Base-by-base conservation (phyloP, 2,797 vertebrate species). In the Lepilemur ruficaudatus region DNA sequence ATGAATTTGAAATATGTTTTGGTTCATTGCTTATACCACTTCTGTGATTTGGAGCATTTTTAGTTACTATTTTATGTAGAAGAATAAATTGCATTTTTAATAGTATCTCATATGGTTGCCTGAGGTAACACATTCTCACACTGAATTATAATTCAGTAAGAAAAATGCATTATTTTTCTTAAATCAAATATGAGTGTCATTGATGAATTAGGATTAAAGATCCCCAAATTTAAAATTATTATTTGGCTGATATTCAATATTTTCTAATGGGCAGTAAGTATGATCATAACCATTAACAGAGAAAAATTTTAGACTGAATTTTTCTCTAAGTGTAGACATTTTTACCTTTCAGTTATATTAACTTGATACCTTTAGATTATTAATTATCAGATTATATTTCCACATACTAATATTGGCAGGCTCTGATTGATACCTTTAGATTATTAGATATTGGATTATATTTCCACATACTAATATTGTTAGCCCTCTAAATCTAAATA, bases 81-180 rank as follows among this genome's bases (percentile, higher is more conserved):
- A 96, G 89, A 97, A 97, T 96, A 97, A 96, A 97, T 97, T 96
- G 55, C 89, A 96, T 93, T 97, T 97, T 97, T 93, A 98, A 97
- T 93, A 97, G 83, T 79, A 96, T 97, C 72, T 97, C 87, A 91
- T 97, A 93, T 97, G 83, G 67, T 97, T 97, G 96, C 96, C 93
- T 93, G 93, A 97, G 93, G 96, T 97, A 94, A 97, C 43, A 73
- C 91, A 96, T 95, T 96, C 83, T 89, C 80, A 81, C 61, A 72
- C 7, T 97, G 82, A 91, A 97, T 96, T 96, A 94, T 87, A 97
- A 97, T 96, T 96, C 67, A 92, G 38, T 93, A 89, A 87, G 67
- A 93, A 95, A 70, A 95, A 91, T 81, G 81, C 57, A 87, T 93
- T 86, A 91, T 92, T 94, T 96, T 94, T 72, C 13, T 73, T 81